Evolutionary conservation across 2,797 vertebrate species (phyloP).

Genomic region (Coregonus sp.): DNA sequence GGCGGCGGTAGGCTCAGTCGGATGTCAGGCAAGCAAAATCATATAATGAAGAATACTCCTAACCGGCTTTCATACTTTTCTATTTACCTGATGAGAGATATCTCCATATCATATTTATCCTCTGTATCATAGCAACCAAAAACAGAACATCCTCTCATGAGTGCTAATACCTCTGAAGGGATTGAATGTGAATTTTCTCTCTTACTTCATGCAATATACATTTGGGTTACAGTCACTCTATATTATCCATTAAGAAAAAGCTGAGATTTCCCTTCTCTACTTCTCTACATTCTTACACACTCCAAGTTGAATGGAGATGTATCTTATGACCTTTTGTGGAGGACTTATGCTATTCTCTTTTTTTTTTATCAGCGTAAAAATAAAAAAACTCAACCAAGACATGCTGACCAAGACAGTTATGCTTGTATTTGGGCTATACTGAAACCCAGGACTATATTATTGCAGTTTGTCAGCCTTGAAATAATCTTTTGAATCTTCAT

Average conservation of each 20-base stretch:
- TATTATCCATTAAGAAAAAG: conserved; percentile 30
- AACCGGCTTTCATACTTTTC: not conserved
- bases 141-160: conserved; percentile 17
- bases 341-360: too few relatives aligned
- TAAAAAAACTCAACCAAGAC: not conserved
- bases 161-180: conserved; percentile 49
- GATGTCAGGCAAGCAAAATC: not conserved
- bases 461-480: not conserved
- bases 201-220: conserved; percentile 50
- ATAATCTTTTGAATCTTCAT: not conserved
- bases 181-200: conserved; percentile 35
- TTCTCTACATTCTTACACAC: conserved; percentile 23
- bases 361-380: too few relatives aligned
- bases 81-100: not conserved
- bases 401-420: not conserved
- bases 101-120: not conserved
- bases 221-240: conserved; percentile 27
- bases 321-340: conserved; percentile 19
- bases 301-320: conserved; percentile 11
- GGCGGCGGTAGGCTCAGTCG: not conserved
- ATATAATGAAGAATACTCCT: not conserved
- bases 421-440: not conserved
- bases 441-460: not conserved
- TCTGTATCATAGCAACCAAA: not conserved
- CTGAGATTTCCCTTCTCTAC: conserved; percentile 27